Conservation (phyloP, 2,888 invertebrate genomes). For the Drosophila pseudotalamancana region DNA sequence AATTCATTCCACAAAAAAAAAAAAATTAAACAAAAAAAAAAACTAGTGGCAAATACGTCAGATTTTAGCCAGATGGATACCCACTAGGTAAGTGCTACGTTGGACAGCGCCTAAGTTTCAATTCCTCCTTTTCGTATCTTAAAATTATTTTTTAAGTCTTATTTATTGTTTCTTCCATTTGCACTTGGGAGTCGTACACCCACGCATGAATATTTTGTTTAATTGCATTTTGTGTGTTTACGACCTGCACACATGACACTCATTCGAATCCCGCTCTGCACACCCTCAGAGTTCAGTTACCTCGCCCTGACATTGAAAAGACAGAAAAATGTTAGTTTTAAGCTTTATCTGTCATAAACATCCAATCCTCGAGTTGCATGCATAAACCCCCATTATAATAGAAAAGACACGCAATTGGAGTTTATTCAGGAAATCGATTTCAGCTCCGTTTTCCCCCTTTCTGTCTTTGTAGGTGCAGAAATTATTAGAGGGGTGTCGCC, state of each 20-base stretch:
- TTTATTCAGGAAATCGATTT: constrained; percentile 44
- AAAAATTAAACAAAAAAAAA: background rate
- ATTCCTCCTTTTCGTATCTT: constrained; percentile 4
- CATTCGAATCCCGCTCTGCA: background rate
- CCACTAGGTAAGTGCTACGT: constrained; percentile 66
- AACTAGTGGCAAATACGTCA: constrained; percentile 71
- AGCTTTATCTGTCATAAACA: constrained; percentile 48
- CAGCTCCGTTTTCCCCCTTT: background rate
- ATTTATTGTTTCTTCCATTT: constrained; percentile 17
- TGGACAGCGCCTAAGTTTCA: constrained; percentile 16
- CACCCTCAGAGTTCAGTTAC: constrained; percentile 60
- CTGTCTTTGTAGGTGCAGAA: background rate
- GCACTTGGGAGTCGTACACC: constrained; percentile 40
- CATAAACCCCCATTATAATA: constrained; percentile 33
- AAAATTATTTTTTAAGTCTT: background rate
- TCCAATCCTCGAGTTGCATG: constrained; percentile 33
- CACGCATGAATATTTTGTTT: constrained; percentile 59
- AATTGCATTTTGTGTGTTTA: constrained; percentile 57
- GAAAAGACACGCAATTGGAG: constrained; percentile 48
- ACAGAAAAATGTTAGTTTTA: constrained; percentile 22
- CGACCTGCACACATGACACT: constrained; percentile 52
- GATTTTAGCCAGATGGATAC: constrained; percentile 70
- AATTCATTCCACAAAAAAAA: constrained; percentile 1
- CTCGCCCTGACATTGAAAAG: constrained; percentile 67
- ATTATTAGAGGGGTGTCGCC: constrained; percentile 11